Base-by-base conservation (phyloP, 2,797 vertebrate species). In the Pseudomugil tenellus region DNA sequence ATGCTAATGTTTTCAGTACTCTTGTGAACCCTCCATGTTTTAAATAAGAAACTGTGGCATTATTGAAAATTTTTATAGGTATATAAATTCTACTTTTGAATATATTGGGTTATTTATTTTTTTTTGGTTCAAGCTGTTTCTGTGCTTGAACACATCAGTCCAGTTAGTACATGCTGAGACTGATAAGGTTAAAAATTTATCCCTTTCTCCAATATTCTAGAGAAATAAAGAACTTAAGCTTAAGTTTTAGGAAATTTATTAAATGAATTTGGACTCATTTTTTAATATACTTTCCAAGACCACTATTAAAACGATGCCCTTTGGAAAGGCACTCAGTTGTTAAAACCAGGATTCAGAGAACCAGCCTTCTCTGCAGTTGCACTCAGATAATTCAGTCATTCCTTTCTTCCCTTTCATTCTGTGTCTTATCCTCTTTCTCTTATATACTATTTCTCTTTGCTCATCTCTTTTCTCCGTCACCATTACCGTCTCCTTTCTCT, bases 341-440 rank as follows among this genome's bases (percentile, higher is more conserved):
- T 79, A 61, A 83, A 84, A 79, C 72, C 37, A 64, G 58, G 76
- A 79, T 69, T 81, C 72, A 60, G 73, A 84, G 77, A 66, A 58
- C 81, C 64, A 48, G 74, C 63, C 81, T 84, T 74, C 64, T 72
- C 63, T 83, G 77, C 69, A 85, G 86, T 59, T 78, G 76, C 83
- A 86, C 78, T 79, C 79, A 2, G 79, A 87, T 85, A 89, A 88
- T 78, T 77, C 79, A 78, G 71, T 80, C 79, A n/a, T 56, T 67
- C 21, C 63, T 79, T 67, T 69, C 54, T 56, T 16, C 46, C 58
- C 70, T 53, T 54, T 70, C 63, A 63, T 52, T 63, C 57, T 70
- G 60, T 63, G 57, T 68, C 65, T 80, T 66, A 60, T 86, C 66
- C 61, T 67, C 49, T 75, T 58, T 66, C 74, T 70, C 70, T 70